Base-by-base conservation (phyloP, 2,797 vertebrate species). In the Thalassophryne amazonica region DNA sequence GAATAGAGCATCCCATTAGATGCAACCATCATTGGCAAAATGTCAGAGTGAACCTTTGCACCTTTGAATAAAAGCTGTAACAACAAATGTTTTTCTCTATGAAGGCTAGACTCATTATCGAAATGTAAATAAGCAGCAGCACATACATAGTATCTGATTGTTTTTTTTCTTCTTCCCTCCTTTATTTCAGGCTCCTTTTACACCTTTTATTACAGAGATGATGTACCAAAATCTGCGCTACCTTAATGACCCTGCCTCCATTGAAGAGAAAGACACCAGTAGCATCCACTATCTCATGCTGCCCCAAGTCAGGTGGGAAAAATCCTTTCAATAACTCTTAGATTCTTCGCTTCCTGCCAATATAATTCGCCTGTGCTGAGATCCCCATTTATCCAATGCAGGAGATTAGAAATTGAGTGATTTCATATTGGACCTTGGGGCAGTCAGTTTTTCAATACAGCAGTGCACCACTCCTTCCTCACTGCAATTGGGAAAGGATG, bases 261-360 rank as follows among this genome's bases (percentile, higher is more conserved):
- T 94, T 40, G 94, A 93, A 57, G 95, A 98, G 34, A 98, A 95
- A 81, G 94, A 96, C 48, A 64, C 77, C 8, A 68, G 89, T 55
- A 99, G 97, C 83, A 99, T 99, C 73, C 97, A 99, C 85, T 99
- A 98, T 88, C 94, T 99, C 82, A 96, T 98, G 95, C 84, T 98
- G 58, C 97, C 97, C 18, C 92, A 90, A 62, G 90, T 93, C 81
- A 94, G 95, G 97, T 98, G 71, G 64, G 87, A 27, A 42, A 70
- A 43, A 36, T 33, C 20, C 12, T 6, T 43, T 53, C n/a, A 58
- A 5, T 45, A 23, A 54, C 19, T 18, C 20, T 33, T 9, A 21
- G 2, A 19, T 18, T 23, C 37, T 15, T n/a, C n/a, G n/a, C n/a
- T n/a, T n/a, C n/a, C n/a, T n/a, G n/a, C n/a, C n/a, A n/a, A n/a